Evolutionary conservation across 2,888 invertebrate genomes (phyloP).

Genomic region (Dryobotodes eremita): DNA sequence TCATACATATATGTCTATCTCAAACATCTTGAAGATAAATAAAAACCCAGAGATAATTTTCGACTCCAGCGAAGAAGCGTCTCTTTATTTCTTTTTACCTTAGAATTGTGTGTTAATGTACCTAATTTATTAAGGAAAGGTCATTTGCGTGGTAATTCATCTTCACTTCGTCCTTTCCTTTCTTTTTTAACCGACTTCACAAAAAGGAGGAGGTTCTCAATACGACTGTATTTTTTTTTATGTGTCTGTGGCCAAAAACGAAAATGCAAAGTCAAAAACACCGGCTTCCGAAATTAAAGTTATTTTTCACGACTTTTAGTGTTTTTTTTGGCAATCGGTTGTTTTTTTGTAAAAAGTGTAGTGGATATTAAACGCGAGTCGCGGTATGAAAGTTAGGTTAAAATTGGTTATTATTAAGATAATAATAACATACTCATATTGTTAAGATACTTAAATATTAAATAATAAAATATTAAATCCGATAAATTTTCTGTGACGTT

Average conservation of each 20-base stretch:
- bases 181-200: not conserved
- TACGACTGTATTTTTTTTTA: no score
- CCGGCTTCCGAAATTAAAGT: no score
- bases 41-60: constrained; percentile 32
- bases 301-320: no score
- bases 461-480: no score
- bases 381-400: not conserved
- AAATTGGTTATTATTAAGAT: not conserved
- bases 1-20: no score
- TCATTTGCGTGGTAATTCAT: not conserved
- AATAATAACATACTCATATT: not conserved
- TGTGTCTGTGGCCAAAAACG: no score
- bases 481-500: not conserved
- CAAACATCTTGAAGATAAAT: constrained; percentile 66
- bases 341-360: no score
- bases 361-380: not conserved
- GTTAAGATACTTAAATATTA: not conserved
- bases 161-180: not conserved
- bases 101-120: constrained; percentile 9
- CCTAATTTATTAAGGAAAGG: not conserved
- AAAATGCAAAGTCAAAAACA: no score
- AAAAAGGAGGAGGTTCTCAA: no score
- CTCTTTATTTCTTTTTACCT: not conserved
- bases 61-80: not conserved
- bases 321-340: no score